These are phyloP conservation scores for Turritopsis dohrnii DNA, from an alignment of 30 jellyfish, hydroid and myxozoan genomes.

Conservation along the genomic window DNA sequence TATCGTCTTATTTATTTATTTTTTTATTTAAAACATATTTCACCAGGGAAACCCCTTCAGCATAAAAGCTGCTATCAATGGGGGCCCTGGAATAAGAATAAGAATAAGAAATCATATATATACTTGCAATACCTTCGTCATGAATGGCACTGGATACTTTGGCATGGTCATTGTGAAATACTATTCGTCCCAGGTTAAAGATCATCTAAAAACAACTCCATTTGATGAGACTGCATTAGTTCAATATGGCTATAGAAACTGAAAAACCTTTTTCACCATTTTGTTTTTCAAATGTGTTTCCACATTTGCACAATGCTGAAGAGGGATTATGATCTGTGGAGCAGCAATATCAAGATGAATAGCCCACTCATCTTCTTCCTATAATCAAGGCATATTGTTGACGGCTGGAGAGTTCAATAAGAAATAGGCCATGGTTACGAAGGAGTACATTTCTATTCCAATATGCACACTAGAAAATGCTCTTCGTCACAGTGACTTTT, in stretches of 20 bases:
- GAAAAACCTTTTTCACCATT: background rate
- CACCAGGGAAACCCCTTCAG: too few relatives aligned
- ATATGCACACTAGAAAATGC: too few relatives aligned
- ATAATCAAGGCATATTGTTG: background rate
- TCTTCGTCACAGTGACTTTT: too few relatives aligned
- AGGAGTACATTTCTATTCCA: too few relatives aligned
- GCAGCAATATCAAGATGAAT: constrained; percentile 76
- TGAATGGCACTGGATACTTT: background rate
- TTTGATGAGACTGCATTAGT: too few relatives aligned
- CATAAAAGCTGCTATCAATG: too few relatives aligned
- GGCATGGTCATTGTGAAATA: constrained; percentile 50
- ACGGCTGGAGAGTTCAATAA: background rate
- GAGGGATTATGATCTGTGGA: constrained; percentile 68
- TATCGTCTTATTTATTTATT: too few relatives aligned
- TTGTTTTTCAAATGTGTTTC: background rate
- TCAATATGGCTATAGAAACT: too few relatives aligned
- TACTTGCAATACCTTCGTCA: constrained; percentile 3
- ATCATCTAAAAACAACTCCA: constrained; percentile 51
- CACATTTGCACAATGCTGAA: constrained; percentile 4
- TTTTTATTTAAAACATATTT: too few relatives aligned
- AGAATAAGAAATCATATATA: too few relatives aligned
- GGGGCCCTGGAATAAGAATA: too few relatives aligned
- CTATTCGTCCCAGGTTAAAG: constrained; percentile 65
- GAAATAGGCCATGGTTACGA: too few relatives aligned
- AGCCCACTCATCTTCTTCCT: constrained; percentile 74